Conservation (phyloP, 2,888 invertebrate species). For the Cephus pygmeus region DNA sequence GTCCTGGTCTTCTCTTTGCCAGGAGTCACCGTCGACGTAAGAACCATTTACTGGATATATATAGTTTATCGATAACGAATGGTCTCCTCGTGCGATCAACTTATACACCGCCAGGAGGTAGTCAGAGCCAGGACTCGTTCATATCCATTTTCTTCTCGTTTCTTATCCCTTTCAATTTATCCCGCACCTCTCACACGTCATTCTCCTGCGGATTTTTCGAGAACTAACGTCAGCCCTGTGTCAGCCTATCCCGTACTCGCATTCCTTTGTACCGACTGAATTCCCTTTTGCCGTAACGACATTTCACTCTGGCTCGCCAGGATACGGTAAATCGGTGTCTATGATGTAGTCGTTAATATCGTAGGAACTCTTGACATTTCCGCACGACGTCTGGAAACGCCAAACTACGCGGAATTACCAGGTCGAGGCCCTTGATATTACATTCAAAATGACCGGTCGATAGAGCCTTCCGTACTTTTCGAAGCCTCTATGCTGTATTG, state of each 20-base stretch:
- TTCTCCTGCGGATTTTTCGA: not conserved
- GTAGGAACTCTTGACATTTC: conserved; percentile 5
- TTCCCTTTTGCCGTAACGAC: not conserved
- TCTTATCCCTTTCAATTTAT: not conserved
- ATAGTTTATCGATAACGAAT: not conserved
- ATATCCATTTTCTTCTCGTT: not conserved
- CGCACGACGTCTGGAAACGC: not conserved
- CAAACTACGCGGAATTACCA: not conserved
- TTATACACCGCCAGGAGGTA: not conserved
- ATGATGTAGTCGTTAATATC: not conserved
- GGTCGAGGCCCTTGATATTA: not conserved
- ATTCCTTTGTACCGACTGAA: not conserved
- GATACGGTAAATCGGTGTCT: not conserved
- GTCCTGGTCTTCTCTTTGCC: conserved; percentile 82
- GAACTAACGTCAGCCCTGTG: not conserved
- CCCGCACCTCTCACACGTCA: not conserved
- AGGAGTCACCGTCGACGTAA: conserved; percentile 88
- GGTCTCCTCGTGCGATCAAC: not conserved
- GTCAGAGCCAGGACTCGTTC: not conserved
- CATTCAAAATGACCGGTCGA: not conserved
- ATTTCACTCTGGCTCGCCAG: not conserved
- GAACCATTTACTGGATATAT: conserved; percentile 58
- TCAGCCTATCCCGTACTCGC: not conserved
- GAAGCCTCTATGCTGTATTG: not conserved
- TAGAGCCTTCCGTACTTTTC: not conserved